These are phyloP conservation scores for Etheostoma perlongum DNA, from an alignment of 2,797 vertebrate species.

Conservation along the genomic window DNA sequence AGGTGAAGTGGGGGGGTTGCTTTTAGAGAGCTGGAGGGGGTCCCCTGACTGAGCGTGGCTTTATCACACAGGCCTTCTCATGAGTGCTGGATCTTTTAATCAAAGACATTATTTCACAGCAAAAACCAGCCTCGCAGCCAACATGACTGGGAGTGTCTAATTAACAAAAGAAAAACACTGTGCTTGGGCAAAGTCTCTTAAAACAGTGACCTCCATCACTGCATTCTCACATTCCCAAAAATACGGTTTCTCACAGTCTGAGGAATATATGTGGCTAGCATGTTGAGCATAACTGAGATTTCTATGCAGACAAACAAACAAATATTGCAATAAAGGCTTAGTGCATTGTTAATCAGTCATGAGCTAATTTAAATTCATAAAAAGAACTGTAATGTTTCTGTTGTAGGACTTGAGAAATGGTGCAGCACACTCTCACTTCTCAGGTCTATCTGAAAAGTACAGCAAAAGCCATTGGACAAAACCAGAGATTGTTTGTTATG, in stretches of 20 bases:
- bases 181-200: slow-evolving; percentile 58
- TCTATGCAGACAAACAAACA: not conserved
- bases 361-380: slow-evolving; percentile 30
- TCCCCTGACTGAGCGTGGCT: slow-evolving; percentile 68
- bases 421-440: slow-evolving; percentile 29
- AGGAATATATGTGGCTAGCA: slow-evolving; percentile 41
- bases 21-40: slow-evolving; percentile 65
- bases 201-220: slow-evolving; percentile 65
- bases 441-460: slow-evolving; percentile 51
- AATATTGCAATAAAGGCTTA: slow-evolving; percentile 21
- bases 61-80: slow-evolving; percentile 78
- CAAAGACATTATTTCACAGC: slow-evolving; percentile 82
- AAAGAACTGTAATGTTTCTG: not conserved
- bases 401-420: slow-evolving; percentile 28
- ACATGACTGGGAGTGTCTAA: slow-evolving; percentile 79
- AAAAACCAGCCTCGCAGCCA: slow-evolving; percentile 80
- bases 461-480: slow-evolving; percentile 54
- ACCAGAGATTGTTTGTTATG: slow-evolving; percentile 79
- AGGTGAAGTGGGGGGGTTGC: slow-evolving; percentile 53
- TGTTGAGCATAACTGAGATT: slow-evolving; percentile 35
- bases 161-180: slow-evolving; percentile 83
- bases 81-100: slow-evolving; percentile 80
- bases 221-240: slow-evolving; percentile 52
- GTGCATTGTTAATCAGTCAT: slow-evolving; percentile 20
- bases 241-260: slow-evolving; percentile 38